Conservation (phyloP, 2,113 vertebrate species). For the Macquaria ambigua region DNA sequence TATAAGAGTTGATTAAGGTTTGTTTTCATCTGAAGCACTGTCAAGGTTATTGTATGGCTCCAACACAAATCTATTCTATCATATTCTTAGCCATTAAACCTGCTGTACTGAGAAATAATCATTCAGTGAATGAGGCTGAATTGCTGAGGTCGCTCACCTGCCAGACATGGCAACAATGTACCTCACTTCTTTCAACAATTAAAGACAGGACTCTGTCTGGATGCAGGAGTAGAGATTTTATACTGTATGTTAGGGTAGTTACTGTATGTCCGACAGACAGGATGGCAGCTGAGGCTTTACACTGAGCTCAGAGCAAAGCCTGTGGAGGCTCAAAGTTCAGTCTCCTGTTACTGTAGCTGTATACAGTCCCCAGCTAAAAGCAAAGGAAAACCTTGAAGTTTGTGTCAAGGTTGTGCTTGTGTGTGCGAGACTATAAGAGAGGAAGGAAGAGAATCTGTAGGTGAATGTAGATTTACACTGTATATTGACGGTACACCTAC, state of each 20-base stretch:
- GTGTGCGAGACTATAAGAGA: constrained; percentile 4
- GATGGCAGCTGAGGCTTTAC: neutral
- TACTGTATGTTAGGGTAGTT: constrained; percentile 7
- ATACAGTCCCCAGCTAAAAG: constrained; percentile 12
- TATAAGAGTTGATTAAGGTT: constrained; percentile 24
- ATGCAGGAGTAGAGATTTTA: neutral
- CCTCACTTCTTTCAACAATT: constrained; percentile 14
- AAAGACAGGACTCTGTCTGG: constrained; percentile 2
- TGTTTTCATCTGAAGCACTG: constrained; percentile 24
- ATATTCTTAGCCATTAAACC: neutral
- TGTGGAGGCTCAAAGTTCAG: neutral
- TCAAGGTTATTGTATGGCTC: constrained; percentile 11
- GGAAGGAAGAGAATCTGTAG: constrained; percentile 14
- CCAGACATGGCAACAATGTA: neutral
- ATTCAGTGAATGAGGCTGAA: constrained; percentile 5
- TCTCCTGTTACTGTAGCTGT: constrained; percentile 1
- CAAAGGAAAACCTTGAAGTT: constrained; percentile 5
- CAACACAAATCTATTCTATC: constrained; percentile 15
- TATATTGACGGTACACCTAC: constrained; percentile 23
- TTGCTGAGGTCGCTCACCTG: neutral
- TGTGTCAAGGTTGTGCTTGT: constrained; percentile 19
- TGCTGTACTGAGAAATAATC: constrained; percentile 24
- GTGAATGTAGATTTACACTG: constrained; percentile 6
- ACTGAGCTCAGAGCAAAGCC: neutral
- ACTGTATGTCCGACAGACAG: neutral